phyloP scores from a whole-genome alignment of 2,888 invertebrate species.

The Acanthosepion pharaonis region DNA sequence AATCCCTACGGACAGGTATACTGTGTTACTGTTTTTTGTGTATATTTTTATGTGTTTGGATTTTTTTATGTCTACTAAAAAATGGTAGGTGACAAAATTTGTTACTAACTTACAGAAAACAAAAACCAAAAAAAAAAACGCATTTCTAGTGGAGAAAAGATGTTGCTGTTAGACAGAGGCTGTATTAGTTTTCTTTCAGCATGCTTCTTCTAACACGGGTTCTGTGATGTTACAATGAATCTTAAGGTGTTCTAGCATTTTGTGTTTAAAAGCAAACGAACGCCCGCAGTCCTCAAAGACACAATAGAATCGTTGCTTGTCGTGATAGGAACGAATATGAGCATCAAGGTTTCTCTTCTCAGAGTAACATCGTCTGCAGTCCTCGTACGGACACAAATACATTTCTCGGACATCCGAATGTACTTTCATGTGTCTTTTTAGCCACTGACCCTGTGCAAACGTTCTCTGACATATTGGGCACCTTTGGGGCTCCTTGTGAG shows the following conservation, averaged over 20 bases:
- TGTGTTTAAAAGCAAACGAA: constrained; percentile 63
- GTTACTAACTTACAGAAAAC: too few relatives aligned
- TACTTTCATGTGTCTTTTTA: constrained; percentile 57
- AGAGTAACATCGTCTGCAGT: constrained; percentile 62
- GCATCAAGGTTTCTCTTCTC: constrained; percentile 62
- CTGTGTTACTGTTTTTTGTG: too few relatives aligned
- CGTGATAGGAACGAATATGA: constrained; percentile 64
- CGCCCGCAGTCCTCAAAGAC: constrained; percentile 58
- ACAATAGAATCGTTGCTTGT: constrained; percentile 60
- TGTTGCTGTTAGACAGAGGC: not conserved
- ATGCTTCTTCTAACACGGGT: not conserved
- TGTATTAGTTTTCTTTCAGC: not conserved
- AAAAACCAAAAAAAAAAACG: too few relatives aligned
- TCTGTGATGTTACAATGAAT: constrained; percentile 53
- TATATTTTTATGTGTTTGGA: too few relatives aligned
- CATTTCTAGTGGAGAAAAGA: not conserved
- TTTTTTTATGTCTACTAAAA: too few relatives aligned
- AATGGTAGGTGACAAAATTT: too few relatives aligned
- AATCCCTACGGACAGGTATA: too few relatives aligned
- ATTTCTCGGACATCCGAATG: constrained; percentile 56
- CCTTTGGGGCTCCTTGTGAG: constrained; percentile 52
- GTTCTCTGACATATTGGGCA: constrained; percentile 59
- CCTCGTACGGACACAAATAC: constrained; percentile 60
- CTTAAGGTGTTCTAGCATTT: constrained; percentile 56
- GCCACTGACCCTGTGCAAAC: constrained; percentile 57